These are phyloP conservation scores for Icerya purchasi DNA, from an alignment of 2,888 invertebrate species.

Conservation along the genomic window DNA sequence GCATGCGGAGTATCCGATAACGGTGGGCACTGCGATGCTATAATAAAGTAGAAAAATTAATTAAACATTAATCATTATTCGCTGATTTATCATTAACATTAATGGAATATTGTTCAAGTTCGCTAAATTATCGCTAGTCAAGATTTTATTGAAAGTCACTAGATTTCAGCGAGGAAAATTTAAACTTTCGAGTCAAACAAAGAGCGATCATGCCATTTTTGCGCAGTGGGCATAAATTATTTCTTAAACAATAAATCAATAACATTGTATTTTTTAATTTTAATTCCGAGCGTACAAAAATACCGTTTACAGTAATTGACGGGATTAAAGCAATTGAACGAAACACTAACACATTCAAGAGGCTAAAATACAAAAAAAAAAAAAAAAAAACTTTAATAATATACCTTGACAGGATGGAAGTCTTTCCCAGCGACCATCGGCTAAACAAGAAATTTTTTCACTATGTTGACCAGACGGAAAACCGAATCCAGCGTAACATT, in stretches of 20 bases:
- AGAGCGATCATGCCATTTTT: too few relatives aligned
- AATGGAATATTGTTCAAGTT: too few relatives aligned
- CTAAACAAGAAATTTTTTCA: conserved; percentile 69
- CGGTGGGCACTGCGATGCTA: conserved; percentile 76
- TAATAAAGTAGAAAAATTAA: not conserved
- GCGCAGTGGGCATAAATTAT: too few relatives aligned
- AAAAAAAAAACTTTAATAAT: not conserved
- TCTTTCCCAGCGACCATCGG: conserved; percentile 80
- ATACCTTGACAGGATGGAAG: conserved; percentile 71
- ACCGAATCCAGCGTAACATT: conserved; percentile 89
- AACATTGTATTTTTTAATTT: not conserved
- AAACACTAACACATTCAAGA: not conserved
- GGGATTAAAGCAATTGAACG: not conserved
- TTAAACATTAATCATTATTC: too few relatives aligned
- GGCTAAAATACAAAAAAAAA: not conserved
- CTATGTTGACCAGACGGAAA: conserved; percentile 72
- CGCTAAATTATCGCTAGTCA: too few relatives aligned
- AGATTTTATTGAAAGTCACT: too few relatives aligned
- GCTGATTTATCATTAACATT: too few relatives aligned
- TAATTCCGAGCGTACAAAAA: not conserved
- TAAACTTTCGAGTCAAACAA: too few relatives aligned
- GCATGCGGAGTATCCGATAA: conserved; percentile 70
- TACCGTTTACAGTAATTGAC: not conserved
- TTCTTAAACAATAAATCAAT: too few relatives aligned
- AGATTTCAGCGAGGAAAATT: too few relatives aligned